Conservation (phyloP, 1,140 invertebrate genomes). For the Heliconius eleuchia region DNA sequence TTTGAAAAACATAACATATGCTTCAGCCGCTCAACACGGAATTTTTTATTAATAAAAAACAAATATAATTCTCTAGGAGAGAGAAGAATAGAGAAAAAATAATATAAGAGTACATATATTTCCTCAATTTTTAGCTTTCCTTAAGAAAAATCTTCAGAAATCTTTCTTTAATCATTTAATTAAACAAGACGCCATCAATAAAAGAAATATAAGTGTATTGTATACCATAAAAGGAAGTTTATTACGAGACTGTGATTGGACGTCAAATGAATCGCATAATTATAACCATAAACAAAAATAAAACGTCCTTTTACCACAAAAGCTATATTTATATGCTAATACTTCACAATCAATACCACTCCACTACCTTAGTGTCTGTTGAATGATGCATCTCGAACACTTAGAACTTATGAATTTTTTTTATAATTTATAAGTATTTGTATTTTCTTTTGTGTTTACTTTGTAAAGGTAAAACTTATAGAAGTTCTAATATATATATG, state of each 20-base stretch:
- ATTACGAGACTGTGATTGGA: not conserved
- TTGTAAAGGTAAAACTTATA: too few relatives aligned
- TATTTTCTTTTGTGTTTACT: not conserved
- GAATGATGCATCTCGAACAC: not conserved
- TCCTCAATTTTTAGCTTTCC: too few relatives aligned
- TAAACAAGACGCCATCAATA: not conserved
- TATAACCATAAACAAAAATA: constrained; percentile 28
- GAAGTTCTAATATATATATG: too few relatives aligned
- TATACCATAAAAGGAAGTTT: not conserved
- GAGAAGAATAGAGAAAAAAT: too few relatives aligned
- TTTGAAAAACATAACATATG: too few relatives aligned
- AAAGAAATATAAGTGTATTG: not conserved
- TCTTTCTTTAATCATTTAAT: too few relatives aligned
- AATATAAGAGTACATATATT: too few relatives aligned
- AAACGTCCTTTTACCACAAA: constrained; percentile 31
- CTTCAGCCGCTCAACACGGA: too few relatives aligned
- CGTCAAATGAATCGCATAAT: constrained; percentile 19
- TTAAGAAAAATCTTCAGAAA: too few relatives aligned
- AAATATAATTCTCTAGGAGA: too few relatives aligned
- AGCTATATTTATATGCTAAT: constrained; percentile 39
- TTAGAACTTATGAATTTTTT: not conserved
- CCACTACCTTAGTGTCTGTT: constrained; percentile 1
- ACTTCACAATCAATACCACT: constrained; percentile 27
- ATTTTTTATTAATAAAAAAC: too few relatives aligned
- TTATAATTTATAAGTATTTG: not conserved